Conservation (phyloP, 2,113 vertebrate genomes). For the Uria lomvia region DNA sequence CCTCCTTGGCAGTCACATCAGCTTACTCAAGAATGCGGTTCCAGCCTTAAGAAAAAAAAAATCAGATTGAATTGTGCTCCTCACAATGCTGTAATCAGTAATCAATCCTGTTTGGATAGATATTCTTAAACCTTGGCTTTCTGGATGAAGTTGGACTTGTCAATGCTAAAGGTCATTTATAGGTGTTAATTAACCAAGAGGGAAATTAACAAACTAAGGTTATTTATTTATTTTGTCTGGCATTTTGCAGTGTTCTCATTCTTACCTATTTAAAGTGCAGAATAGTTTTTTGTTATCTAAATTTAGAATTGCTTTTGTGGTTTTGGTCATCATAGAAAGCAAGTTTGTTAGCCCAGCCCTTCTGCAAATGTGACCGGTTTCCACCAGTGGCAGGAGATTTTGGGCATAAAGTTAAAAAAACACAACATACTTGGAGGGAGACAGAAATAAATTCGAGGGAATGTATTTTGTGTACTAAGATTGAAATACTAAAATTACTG, state of each 20-base stretch:
- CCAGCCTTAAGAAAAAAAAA: not conserved
- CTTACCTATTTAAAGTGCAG: not conserved
- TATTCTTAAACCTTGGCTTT: slow-evolving; percentile 79
- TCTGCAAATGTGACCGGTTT: not conserved
- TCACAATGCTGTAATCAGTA: slow-evolving; percentile 65
- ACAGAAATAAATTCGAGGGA: not conserved
- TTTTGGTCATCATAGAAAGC: not conserved
- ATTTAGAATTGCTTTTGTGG: not conserved
- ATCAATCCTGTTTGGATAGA: slow-evolving; percentile 77
- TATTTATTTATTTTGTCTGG: slow-evolving; percentile 70
- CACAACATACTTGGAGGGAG: not conserved
- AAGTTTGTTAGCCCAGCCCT: not conserved
- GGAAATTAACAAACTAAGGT: slow-evolving; percentile 82
- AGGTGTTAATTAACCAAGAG: slow-evolving; percentile 89
- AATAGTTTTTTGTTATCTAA: not conserved
- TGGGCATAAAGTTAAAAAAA: not conserved
- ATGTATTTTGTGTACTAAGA: not conserved
- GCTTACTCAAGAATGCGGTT: not conserved
- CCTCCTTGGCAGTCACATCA: slow-evolving; percentile 7
- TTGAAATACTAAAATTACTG: not conserved
- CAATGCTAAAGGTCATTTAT: slow-evolving; percentile 79
- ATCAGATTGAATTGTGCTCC: slow-evolving; percentile 3
- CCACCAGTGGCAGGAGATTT: not conserved
- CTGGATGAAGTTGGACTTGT: slow-evolving; percentile 82
- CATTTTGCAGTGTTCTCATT: slow-evolving; percentile 69